Evolutionary conservation across 2,113 vertebrate genomes (phyloP), one percentile per base, ranked within the genome.

Genomic region (Pachypanchax playfairii): DNA sequence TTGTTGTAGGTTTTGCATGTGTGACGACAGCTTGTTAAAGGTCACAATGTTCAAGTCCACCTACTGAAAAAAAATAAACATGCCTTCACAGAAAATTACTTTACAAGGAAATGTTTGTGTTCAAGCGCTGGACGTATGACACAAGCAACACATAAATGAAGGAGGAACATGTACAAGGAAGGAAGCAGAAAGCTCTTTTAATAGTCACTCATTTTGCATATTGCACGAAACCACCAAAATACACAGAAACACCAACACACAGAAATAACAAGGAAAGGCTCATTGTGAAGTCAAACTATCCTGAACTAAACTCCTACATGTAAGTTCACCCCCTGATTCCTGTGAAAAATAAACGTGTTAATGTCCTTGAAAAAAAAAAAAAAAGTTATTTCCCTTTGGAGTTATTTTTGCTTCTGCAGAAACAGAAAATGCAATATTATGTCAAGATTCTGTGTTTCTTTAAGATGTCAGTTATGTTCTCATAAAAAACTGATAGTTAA

Each of bases 101-200:
- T 7, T 0, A 9, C 15, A 57, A 3, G 14, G 60, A 60, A 7
- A 50, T 49, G 71, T 74, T 35, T 53, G 1, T 49, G 13, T 5
- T 71, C 1, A 9, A 14, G 7, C 3, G 35, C 6, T 58, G 6
- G 14, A 28, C 13, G 25, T 14, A 63, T 25, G 22, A 44, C 48
- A 38, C 39, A 6, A 68, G 26, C 42, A 47, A 58, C 38, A 77
- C 54, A 51, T 9, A 54, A 75, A 84, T 43, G 25, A 74, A 73
- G 50, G 62, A 74, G 69, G 35, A 84, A 86, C 58, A 55, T 67
- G 0, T 18, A 70, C 15, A 43, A 80, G 55, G 73, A 82, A 84
- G 79, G 63, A 85, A 84, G 66, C 50, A 62, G 48, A 64, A 44
- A 59, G 55, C 47, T 74, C 53, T 80, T 86, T 87, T 85, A 87